phyloP scores from a whole-genome alignment of 2,888 invertebrate species.

The Omphaloscelis lunosa region DNA sequence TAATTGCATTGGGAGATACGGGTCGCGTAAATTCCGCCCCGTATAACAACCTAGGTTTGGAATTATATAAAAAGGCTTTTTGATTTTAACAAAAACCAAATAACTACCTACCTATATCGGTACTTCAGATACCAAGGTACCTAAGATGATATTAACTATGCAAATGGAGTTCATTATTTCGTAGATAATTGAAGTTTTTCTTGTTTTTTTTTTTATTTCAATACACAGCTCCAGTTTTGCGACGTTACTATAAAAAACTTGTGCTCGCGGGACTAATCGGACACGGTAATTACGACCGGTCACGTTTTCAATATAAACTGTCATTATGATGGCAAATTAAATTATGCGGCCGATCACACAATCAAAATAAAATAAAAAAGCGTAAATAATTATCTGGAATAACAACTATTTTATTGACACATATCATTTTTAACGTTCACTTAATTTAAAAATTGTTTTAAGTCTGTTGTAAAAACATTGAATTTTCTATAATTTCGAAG shows the following conservation, averaged over 20 bases:
- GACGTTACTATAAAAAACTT: slow-evolving; percentile 37
- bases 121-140: too few species aligned
- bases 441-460: neutral
- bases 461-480: neutral
- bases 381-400: slow-evolving; percentile 19
- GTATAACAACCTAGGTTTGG: too few species aligned
- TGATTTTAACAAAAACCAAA: neutral
- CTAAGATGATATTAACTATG: neutral
- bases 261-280: slow-evolving; percentile 75
- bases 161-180: slow-evolving; percentile 31
- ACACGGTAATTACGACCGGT: slow-evolving; percentile 77
- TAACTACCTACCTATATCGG: too few species aligned
- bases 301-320: slow-evolving; percentile 79
- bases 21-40: slow-evolving; percentile 59
- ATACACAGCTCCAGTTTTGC: slow-evolving; percentile 49
- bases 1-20: slow-evolving; percentile 78
- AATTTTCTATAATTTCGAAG: neutral
- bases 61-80: neutral
- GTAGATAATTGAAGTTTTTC: slow-evolving; percentile 32
- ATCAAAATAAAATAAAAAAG: slow-evolving; percentile 38
- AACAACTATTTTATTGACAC: slow-evolving; percentile 20
- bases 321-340: slow-evolving; percentile 73
- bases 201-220: slow-evolving; percentile 1
- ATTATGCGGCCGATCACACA: slow-evolving; percentile 60
- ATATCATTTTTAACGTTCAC: neutral